A percentile compares a stretch with the other conserved stretches of the same genome.
phyloP scores from a whole-genome alignment of 1,140 invertebrate genomes.

The Micrasema minimum region DNA sequence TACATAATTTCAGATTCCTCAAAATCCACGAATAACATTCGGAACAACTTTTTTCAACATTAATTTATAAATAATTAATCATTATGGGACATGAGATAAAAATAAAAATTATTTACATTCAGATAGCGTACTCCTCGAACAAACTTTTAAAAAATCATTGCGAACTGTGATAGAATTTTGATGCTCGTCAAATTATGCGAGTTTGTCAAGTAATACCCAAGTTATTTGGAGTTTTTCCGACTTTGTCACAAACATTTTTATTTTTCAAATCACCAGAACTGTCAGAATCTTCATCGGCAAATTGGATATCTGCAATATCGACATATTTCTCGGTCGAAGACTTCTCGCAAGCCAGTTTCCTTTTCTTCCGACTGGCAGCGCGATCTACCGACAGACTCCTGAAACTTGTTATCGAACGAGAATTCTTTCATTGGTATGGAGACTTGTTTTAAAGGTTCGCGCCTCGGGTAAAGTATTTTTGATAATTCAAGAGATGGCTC shows the following conservation, averaged over 20 bases:
- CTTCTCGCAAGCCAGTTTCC: slow-evolving; percentile 56
- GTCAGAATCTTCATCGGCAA: slow-evolving; percentile 65
- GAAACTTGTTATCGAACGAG: slow-evolving; percentile 51
- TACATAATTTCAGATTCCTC: too few species aligned
- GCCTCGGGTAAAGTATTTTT: slow-evolving; percentile 29
- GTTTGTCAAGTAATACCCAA: slow-evolving; percentile 4
- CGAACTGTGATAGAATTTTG: too few species aligned
- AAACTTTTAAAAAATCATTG: too few species aligned
- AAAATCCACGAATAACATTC: too few species aligned
- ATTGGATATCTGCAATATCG: slow-evolving; percentile 62
- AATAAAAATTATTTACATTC: not conserved
- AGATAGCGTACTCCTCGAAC: too few species aligned
- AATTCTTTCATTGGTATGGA: slow-evolving; percentile 63
- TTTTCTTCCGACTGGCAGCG: slow-evolving; percentile 59
- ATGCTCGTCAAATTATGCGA: too few species aligned
- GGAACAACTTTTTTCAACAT: too few species aligned
- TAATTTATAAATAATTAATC: too few species aligned
- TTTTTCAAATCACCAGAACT: slow-evolving; percentile 62
- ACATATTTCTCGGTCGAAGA: slow-evolving; percentile 57
- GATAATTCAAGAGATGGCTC: slow-evolving; percentile 34
- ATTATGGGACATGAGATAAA: not conserved
- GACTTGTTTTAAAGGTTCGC: slow-evolving; percentile 49
- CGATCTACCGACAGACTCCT: slow-evolving; percentile 56
- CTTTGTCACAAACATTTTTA: not conserved
- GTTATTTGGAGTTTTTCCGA: slow-evolving; percentile 12